A percentile compares a stretch with the other conserved stretches of the same genome.
Evolutionary conservation across 2,888 invertebrate genomes (phyloP).

Genomic region (Cacoxenus indagator): DNA sequence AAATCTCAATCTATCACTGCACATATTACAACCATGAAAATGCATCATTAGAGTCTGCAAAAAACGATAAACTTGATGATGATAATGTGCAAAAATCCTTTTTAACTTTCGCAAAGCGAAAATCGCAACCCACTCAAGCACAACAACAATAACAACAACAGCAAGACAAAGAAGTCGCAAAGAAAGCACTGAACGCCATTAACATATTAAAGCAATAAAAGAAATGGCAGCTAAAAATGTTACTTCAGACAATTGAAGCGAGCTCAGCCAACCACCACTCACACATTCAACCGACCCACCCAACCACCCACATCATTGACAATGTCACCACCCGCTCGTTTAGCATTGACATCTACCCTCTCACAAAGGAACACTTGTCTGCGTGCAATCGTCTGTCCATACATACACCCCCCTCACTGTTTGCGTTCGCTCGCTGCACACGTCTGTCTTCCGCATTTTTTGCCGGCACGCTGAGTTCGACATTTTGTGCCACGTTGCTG

Average conservation of each 20-base stretch:
- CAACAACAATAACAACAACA: constrained; percentile 28
- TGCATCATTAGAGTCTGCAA: constrained; percentile 24
- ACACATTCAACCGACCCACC: constrained; percentile 5
- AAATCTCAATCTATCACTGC: constrained; percentile 42
- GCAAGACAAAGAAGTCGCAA: constrained; percentile 20
- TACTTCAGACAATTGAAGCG: constrained; percentile 19
- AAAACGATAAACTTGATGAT: constrained; percentile 30
- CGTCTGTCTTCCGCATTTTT: not conserved
- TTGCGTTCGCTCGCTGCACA: too few relatives aligned
- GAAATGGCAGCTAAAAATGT: constrained; percentile 41
- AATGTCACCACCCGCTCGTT: constrained; percentile 31
- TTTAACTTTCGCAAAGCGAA: constrained; percentile 19
- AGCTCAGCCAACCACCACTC: constrained; percentile 4
- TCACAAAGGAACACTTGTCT: constrained; percentile 23
- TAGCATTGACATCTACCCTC: constrained; percentile 34
- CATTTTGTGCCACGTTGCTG: constrained; percentile 28
- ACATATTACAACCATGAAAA: constrained; percentile 38
- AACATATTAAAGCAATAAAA: constrained; percentile 44
- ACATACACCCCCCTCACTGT: not conserved
- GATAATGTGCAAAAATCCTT: constrained; percentile 57
- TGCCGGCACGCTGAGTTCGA: not conserved
- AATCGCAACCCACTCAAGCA: constrained; percentile 46
- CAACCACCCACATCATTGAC: constrained; percentile 24
- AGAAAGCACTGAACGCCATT: constrained; percentile 26
- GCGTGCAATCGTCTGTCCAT: not conserved